Conservation (phyloP, 2,113 vertebrate species). For the Percina caprodes region DNA sequence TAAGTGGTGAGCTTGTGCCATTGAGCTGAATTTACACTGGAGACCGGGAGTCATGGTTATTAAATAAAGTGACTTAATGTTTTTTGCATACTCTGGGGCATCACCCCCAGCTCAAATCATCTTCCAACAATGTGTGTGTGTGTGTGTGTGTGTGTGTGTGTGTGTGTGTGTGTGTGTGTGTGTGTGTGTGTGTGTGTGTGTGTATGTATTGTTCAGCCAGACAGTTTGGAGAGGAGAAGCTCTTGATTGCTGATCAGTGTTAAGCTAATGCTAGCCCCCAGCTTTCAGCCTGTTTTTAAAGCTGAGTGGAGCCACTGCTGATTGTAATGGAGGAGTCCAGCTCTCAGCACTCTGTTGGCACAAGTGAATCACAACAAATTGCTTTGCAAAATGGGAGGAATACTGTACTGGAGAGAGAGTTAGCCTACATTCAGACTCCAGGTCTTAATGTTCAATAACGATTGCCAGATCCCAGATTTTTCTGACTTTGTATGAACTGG, state of each 20-base stretch:
- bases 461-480: too few relatives aligned
- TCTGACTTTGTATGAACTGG: too few relatives aligned
- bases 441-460: too few relatives aligned
- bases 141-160: too few relatives aligned
- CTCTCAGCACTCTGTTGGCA: constrained; percentile 35
- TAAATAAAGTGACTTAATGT: background rate
- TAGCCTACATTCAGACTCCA: too few relatives aligned
- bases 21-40: background rate
- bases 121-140: too few relatives aligned
- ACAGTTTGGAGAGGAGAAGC: constrained; percentile 13
- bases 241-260: constrained; percentile 53
- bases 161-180: background rate
- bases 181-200: background rate
- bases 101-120: background rate
- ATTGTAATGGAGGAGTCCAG: constrained; percentile 44
- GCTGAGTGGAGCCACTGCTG: constrained; percentile 48
- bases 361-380: constrained; percentile 25
- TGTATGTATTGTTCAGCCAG: background rate
- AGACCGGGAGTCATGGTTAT: background rate
- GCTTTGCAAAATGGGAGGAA: background rate
- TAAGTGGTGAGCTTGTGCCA: background rate
- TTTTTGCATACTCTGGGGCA: background rate
- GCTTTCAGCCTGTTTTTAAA: constrained; percentile 33
- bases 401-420: background rate
- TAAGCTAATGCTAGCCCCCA: constrained; percentile 44